phyloP scores from a whole-genome alignment of 2,888 invertebrate species.

The Stenotaenia linearis region DNA sequence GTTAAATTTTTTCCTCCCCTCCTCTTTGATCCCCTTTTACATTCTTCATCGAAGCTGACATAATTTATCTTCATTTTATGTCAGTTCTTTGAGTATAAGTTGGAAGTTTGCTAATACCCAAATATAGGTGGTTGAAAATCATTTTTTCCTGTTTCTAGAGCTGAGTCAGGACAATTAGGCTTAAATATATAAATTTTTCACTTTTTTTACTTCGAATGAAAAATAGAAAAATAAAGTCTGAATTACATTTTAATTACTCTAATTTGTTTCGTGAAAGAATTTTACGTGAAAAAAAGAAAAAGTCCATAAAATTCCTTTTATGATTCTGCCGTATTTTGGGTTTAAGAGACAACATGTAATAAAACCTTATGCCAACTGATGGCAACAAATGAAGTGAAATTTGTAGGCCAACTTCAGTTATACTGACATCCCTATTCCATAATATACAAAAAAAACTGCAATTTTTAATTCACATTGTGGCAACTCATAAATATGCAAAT shows the following conservation, averaged over 20 bases:
- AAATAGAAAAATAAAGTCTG: neutral
- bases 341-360: too few relatives aligned
- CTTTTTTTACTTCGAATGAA: too few relatives aligned
- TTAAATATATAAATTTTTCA: neutral
- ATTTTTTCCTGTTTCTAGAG: neutral
- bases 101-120: neutral
- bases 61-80: slow-evolving; percentile 23
- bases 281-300: neutral
- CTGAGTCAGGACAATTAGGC: neutral
- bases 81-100: neutral
- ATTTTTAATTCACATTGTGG: too few relatives aligned
- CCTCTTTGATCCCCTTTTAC: neutral
- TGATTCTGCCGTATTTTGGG: neutral
- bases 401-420: too few relatives aligned
- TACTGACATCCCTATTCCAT: too few relatives aligned
- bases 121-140: neutral
- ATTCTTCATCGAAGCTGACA: neutral
- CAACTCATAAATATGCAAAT: too few relatives aligned
- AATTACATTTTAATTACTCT: neutral
- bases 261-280: neutral
- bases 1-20: neutral
- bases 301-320: neutral
- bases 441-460: too few relatives aligned
- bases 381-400: too few relatives aligned
- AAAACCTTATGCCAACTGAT: too few relatives aligned